phyloP scores from a whole-genome alignment of 2,797 vertebrate genomes.

The Chanos chanos region DNA sequence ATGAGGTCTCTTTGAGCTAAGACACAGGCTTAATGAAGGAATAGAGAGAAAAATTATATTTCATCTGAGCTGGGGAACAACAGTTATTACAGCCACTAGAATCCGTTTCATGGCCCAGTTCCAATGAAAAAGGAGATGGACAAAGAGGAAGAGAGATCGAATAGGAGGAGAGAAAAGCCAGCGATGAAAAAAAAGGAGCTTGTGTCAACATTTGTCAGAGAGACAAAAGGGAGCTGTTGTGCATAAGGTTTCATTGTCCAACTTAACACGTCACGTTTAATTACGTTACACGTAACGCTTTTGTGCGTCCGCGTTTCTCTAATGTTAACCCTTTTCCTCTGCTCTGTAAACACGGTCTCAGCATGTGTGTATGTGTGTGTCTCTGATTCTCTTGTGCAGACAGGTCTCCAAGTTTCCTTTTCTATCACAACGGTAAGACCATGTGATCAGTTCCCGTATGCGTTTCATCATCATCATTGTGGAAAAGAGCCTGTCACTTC shows the following conservation, averaged over 20 bases:
- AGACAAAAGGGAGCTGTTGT: too few relatives aligned
- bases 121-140: too few relatives aligned
- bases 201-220: too few relatives aligned
- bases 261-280: conserved; percentile 12
- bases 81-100: conserved; percentile 26
- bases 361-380: conserved; percentile 27
- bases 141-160: too few relatives aligned
- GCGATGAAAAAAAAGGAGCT: too few relatives aligned
- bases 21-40: conserved; percentile 21
- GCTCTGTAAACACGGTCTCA: conserved; percentile 31
- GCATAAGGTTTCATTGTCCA: conserved; percentile 22
- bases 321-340: conserved; percentile 32
- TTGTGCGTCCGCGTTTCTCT: conserved; percentile 21
- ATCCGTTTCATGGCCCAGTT: conserved; percentile 50
- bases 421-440: conserved; percentile 80
- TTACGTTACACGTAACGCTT: conserved; percentile 9
- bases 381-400: conserved; percentile 63
- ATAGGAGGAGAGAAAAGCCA: conserved; percentile 55
- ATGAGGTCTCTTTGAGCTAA: conserved; percentile 34
- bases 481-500: conserved; percentile 28
- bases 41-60: conserved; percentile 34
- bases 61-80: conserved; percentile 14
- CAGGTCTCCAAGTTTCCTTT: conserved; percentile 77
- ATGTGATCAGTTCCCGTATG: conserved; percentile 56
- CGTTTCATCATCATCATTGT: conserved; percentile 13